Base-by-base conservation (phyloP, 1,140 invertebrate genomes). In the Drosophila busckii region DNA sequence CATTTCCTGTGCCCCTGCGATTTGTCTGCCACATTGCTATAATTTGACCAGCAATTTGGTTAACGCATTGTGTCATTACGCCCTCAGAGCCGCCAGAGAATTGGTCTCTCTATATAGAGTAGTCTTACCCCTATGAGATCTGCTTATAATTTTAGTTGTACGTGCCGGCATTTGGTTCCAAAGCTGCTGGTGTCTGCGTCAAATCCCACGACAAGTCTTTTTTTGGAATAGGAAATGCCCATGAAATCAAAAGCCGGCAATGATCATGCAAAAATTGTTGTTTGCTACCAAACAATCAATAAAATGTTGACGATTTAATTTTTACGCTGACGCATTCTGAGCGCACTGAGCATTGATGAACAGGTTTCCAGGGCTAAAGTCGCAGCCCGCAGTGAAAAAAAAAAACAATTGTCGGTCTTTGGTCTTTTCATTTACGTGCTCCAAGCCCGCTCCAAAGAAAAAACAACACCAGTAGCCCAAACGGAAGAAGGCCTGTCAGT, bases 391-490 rank as follows among this genome's bases (percentile, higher is more conserved):
- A n/a, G n/a, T n/a, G n/a, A n/a, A n/a, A n/a, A n/a, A n/a, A n/a
- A n/a, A n/a, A n/a, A n/a, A n/a, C 28, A 76, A 78, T 67, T 59
- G 71, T 76, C 26, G 32, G 46, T 12, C 49, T 40, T 46, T 7
- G 2, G 10, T 13, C 34, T 40, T n/a, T n/a, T n/a, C n/a, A n/a
- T n/a, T n/a, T n/a, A n/a, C n/a, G n/a, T n/a, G n/a, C n/a, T n/a
- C n/a, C n/a, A n/a, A n/a, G n/a, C n/a, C n/a, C n/a, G n/a, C n/a
- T n/a, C n/a, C n/a, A n/a, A n/a, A n/a, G n/a, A n/a, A n/a, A n/a
- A n/a, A n/a, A n/a, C n/a, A n/a, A n/a, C n/a, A 80, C 75, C 73
- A 82, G 73, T 80, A 80, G 73, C 73, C n/a, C n/a, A 59, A 68
- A 50, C 73, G 68, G 59, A 78, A 64, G 69, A 41, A 65, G 61